These are phyloP conservation scores for Corvus moneduloides DNA, from an alignment of 2,113 vertebrate species.

Conservation along the genomic window DNA sequence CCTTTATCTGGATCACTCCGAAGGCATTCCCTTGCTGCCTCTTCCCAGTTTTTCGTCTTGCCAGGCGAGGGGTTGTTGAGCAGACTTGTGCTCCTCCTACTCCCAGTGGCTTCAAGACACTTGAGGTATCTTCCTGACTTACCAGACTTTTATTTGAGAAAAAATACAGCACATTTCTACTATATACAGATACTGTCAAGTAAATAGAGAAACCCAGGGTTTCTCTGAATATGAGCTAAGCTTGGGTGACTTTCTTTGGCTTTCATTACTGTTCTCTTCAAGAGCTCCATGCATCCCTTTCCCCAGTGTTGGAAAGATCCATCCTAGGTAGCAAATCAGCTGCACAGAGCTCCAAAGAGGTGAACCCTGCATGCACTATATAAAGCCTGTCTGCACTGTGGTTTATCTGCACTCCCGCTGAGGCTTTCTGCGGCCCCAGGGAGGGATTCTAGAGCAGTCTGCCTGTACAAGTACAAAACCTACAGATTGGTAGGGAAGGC, in stretches of 20 bases:
- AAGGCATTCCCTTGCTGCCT: not conserved
- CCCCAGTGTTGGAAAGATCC: not conserved
- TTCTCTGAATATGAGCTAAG: constrained; percentile 15
- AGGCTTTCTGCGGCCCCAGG: not conserved
- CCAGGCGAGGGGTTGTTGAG: not conserved
- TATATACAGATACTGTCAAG: not conserved
- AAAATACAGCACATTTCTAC: not conserved
- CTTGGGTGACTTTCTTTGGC: not conserved
- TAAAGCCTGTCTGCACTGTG: not conserved
- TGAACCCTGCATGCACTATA: not conserved
- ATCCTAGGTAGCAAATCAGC: not conserved
- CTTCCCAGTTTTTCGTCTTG: not conserved
- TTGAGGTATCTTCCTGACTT: not conserved
- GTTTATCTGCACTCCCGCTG: not conserved
- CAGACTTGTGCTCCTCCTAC: not conserved
- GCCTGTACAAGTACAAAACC: not conserved
- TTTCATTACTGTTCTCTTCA: not conserved
- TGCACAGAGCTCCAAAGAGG: not conserved
- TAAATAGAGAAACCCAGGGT: not conserved
- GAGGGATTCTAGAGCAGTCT: not conserved
- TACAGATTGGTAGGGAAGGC: not conserved
- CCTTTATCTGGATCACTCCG: not conserved
- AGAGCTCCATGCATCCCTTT: not conserved
- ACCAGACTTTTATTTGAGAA: not conserved
- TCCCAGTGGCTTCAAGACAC: not conserved